Base-by-base conservation (phyloP, 1,140 invertebrate genomes). In the Drosophila ogumai region DNA sequence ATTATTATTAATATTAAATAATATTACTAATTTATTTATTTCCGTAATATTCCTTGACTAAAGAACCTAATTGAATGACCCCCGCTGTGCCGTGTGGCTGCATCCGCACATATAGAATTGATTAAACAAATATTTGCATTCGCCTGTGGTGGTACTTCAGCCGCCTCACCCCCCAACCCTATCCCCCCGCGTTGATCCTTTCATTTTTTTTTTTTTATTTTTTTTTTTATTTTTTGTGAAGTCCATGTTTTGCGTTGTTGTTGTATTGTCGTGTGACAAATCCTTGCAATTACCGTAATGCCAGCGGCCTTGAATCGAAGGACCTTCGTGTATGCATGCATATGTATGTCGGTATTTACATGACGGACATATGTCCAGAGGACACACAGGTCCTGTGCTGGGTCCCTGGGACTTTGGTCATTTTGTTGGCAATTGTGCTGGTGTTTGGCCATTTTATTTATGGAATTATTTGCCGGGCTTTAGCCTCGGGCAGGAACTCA, bases 81-180 rank as follows among this genome's bases (percentile, higher is more conserved):
- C 1, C 9, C n/a, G 25, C 65, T 67, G 65, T 68, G 19, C 13
- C 17, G 3, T 49, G 43, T 43, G 58, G 32, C 19, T 47, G 61
- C 55, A 28, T 38, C 8, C 54, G 12, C 41, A 66, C 28, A 50
- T 76, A 52, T 66, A 72, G 75, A 87, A 84, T 82, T 88, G 84
- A 82, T 88, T 82, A 88, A 82, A 77, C 75, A 82, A 87, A 87
- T 82, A 87, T 87, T 88, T 87, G 75, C 75, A 82, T 73, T 84
- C 67, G 44, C 81, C 69, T 57, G 43, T 49, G 68, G 80, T 44
- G 69, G 80, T 49, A 60, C 59, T 46, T 49, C 19, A 9, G 8
- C 6, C 17, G 25, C 4, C 28, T n/a, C 12, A 13, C 10, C 3
- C 15, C 31, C 0, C 36, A 6, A 4, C 22, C n/a, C 34, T 19